Percentiles rank a stretch among this genome's conserved stretches.
Evolutionary conservation across 1,140 invertebrate species (phyloP).

Genomic region (Vanessa atalanta): DNA sequence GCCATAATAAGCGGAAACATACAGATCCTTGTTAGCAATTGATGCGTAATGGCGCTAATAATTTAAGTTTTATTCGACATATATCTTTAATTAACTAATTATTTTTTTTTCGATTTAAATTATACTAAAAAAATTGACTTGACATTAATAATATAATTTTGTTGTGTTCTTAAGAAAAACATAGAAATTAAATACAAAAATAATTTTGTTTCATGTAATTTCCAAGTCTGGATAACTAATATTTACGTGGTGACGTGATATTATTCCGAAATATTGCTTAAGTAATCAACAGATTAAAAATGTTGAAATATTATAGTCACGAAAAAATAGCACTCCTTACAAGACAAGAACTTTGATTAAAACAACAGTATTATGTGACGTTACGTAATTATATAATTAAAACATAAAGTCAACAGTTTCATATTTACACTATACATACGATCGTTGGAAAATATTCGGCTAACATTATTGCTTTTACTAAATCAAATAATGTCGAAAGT

Average conservation of each 20-base stretch:
- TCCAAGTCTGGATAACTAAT: not conserved
- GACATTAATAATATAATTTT: not conserved
- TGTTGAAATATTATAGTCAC: not conserved
- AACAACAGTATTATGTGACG: not conserved
- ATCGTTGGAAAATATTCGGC: not conserved
- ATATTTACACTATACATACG: slow-evolving; percentile 10
- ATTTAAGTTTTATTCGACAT: no score
- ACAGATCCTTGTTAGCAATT: no score
- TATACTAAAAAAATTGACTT: no score
- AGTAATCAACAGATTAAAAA: not conserved
- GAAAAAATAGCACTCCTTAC: not conserved
- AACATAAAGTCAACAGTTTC: slow-evolving; percentile 2
- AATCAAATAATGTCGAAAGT: slow-evolving; percentile 54
- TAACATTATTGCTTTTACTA: slow-evolving; percentile 51
- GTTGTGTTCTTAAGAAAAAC: not conserved
- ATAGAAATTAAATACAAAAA: not conserved
- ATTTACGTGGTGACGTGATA: not conserved
- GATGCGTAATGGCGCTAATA: no score
- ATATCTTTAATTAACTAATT: no score
- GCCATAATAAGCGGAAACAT: no score
- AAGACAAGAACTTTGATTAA: not conserved
- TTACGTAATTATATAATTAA: not conserved
- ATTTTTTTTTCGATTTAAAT: no score
- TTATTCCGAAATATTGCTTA: not conserved
- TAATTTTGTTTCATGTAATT: not conserved